phyloP scores from a whole-genome alignment of 1,140 invertebrate species.

The Pseudomyrmex pallidus region DNA sequence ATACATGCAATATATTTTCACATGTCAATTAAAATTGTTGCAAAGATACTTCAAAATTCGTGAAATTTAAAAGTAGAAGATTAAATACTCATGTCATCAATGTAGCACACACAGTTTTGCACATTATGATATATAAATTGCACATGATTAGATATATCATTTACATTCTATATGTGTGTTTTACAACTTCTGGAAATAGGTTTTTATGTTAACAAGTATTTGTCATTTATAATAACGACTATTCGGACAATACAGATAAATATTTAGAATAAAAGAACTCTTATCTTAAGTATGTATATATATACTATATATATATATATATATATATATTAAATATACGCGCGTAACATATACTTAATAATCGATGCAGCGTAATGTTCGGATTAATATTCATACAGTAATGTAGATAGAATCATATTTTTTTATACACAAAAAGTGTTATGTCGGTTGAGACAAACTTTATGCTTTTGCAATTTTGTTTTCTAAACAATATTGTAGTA shows the following conservation, averaged over 20 bases:
- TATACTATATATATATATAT: not conserved
- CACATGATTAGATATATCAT: not conserved
- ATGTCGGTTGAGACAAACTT: not conserved
- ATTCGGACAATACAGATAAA: constrained; percentile 30
- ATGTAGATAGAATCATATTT: constrained; percentile 9
- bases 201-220: constrained; percentile 28
- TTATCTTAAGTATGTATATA: not conserved
- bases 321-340: constrained; percentile 1
- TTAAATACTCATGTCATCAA: not conserved
- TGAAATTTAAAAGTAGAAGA: not conserved
- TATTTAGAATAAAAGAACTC: constrained; percentile 44
- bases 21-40: not conserved
- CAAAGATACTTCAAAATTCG: not conserved
- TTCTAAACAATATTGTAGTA: not conserved
- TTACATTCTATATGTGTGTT: not conserved
- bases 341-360: too few relatives aligned
- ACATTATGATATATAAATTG: constrained; percentile 11
- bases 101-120: constrained; percentile 27
- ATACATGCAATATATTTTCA: not conserved
- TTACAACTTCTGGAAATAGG: not conserved
- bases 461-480: not conserved
- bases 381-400: not conserved
- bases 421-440: constrained; percentile 6
- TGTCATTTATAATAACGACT: constrained; percentile 12
- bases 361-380: too few relatives aligned